Conservation (phyloP, 2,113 vertebrate species). For the Macaca nemestrina region DNA sequence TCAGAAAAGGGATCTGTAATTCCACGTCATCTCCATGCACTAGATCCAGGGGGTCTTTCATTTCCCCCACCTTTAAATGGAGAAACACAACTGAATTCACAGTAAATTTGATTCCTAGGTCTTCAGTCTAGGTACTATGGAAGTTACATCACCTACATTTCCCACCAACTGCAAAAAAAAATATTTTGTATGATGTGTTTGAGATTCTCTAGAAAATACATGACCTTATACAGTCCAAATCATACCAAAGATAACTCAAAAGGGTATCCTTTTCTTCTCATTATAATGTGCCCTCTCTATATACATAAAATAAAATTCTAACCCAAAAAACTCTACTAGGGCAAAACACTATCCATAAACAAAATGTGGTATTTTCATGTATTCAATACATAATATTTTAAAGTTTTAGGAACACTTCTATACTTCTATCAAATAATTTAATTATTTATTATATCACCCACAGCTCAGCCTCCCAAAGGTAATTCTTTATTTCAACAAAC, state of each 20-base stretch:
- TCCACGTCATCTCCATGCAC: not conserved
- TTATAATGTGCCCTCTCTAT: not conserved
- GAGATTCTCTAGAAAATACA: conserved; percentile 22
- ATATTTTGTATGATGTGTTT: not conserved
- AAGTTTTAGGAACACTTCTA: conserved; percentile 26
- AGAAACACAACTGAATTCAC: not conserved
- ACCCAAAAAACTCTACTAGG: not conserved
- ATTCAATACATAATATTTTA: not conserved
- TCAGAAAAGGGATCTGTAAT: not conserved
- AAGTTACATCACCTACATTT: not conserved
- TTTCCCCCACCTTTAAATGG: not conserved
- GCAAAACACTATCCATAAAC: conserved; percentile 15
- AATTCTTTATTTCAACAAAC: conserved; percentile 37
- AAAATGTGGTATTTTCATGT: not conserved
- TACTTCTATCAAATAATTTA: not conserved
- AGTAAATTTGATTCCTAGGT: not conserved
- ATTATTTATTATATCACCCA: not conserved
- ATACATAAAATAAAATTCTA: not conserved
- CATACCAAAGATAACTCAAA: conserved; percentile 11
- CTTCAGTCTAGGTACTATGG: not conserved
- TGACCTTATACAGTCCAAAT: not conserved
- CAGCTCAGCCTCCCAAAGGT: not conserved
- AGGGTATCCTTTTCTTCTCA: not conserved
- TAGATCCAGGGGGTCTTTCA: not conserved
- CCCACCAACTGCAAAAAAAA: not conserved